phyloP scores from a whole-genome alignment of 2,113 vertebrate species.

The Tonatia bakeri region DNA sequence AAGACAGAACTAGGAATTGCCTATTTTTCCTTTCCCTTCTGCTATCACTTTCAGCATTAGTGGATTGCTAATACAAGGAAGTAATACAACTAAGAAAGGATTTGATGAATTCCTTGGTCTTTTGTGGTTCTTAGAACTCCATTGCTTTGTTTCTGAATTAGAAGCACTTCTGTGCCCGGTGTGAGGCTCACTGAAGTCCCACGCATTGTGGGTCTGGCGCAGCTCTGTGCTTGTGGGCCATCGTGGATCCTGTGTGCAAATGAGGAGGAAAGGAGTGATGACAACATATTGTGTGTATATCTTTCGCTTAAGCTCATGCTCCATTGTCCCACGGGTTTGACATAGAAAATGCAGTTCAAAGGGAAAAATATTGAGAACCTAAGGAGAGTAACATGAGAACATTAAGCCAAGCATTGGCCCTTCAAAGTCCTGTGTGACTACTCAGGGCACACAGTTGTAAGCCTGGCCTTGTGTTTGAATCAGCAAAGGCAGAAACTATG shows the following conservation, averaged over 20 bases:
- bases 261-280: neutral
- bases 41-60: neutral
- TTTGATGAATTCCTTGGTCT: neutral
- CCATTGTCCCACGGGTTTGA: neutral
- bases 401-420: neutral
- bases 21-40: neutral
- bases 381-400: neutral
- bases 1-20: neutral
- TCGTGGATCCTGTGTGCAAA: neutral
- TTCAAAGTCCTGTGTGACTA: neutral
- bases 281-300: neutral
- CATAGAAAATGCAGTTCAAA: neutral
- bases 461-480: neutral
- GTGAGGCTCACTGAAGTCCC: neutral
- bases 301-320: neutral
- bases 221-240: neutral
- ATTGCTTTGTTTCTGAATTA: neutral
- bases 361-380: neutral
- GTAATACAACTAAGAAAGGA: neutral
- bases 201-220: neutral
- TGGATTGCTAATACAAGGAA: neutral
- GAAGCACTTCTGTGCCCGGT: neutral
- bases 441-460: neutral
- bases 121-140: neutral
- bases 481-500: neutral